Conservation (phyloP, 2,113 vertebrate species). For the Gadus chalcogrammus region DNA sequence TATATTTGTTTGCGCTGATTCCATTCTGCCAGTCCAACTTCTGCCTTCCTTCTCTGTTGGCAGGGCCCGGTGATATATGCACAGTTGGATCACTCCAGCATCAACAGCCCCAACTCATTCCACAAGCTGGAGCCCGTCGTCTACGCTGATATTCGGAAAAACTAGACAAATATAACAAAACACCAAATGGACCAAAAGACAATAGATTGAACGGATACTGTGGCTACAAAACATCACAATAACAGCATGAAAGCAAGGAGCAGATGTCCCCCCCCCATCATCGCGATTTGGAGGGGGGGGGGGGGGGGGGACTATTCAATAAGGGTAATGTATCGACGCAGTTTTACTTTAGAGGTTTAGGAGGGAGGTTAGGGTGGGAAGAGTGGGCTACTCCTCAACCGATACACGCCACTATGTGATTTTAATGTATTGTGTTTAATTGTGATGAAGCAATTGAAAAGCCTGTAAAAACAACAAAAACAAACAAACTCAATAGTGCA, state of each 20-base stretch:
- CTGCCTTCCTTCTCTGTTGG: not conserved
- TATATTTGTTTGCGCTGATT: no score
- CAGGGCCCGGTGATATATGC: slow-evolving; percentile 98
- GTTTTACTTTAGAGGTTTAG: not conserved
- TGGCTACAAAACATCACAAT: not conserved
- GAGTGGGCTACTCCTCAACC: not conserved
- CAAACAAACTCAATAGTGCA: slow-evolving; percentile 45
- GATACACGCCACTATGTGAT: slow-evolving; percentile 47
- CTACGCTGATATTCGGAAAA: slow-evolving; percentile 92
- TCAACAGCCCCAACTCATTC: slow-evolving; percentile 81
- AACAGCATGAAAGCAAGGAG: no score
- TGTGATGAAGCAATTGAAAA: slow-evolving; percentile 22
- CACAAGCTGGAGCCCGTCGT: slow-evolving; percentile 96
- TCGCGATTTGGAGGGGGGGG: no score
- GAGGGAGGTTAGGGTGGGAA: not conserved
- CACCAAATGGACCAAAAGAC: slow-evolving; percentile 18
- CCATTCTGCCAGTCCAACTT: no score
- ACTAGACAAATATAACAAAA: slow-evolving; percentile 66
- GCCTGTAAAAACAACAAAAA: slow-evolving; percentile 33
- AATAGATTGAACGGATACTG: slow-evolving; percentile 11
- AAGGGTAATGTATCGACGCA: not conserved
- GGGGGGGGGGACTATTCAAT: not conserved
- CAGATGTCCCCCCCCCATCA: no score
- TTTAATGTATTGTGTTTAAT: slow-evolving; percentile 29
- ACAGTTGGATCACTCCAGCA: slow-evolving; percentile 93